A percentile compares a stretch with the other conserved stretches of the same genome.
These are phyloP conservation scores for Oreotragus oreotragus DNA, from an alignment of 2,113 vertebrate genomes.

Conservation along the genomic window DNA sequence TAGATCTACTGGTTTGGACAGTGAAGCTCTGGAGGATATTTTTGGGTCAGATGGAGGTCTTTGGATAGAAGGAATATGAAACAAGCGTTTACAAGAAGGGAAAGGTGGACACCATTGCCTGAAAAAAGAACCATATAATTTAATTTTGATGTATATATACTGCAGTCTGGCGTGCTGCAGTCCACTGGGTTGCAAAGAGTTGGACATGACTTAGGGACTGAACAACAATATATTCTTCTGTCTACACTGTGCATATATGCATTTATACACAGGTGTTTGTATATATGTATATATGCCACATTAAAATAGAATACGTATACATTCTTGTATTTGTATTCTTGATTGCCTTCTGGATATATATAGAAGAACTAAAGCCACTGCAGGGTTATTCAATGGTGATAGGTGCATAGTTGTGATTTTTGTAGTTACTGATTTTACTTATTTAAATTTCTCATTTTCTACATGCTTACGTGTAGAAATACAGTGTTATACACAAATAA, in stretches of 20 bases:
- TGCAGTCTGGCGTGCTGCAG: background rate
- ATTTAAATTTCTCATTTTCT: no score
- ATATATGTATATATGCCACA: no score
- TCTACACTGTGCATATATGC: no score
- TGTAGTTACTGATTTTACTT: no score
- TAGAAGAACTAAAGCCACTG: no score
- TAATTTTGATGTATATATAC: background rate
- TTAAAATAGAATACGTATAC: no score
- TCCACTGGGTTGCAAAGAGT: background rate
- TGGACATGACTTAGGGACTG: background rate
- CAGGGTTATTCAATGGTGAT: no score
- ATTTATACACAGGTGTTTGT: no score
- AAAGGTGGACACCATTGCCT: background rate
- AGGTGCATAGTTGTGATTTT: no score
- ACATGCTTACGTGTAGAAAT: no score
- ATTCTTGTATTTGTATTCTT: background rate
- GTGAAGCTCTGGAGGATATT: background rate
- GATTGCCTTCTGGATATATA: background rate
- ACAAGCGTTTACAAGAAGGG: background rate
- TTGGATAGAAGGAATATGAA: background rate
- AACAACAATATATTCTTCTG: background rate
- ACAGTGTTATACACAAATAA: no score
- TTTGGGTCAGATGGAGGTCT: background rate
- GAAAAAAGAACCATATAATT: background rate
- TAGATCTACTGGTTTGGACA: no score